Conservation (phyloP, 2,888 invertebrate genomes). For the Rosalia funebris region DNA sequence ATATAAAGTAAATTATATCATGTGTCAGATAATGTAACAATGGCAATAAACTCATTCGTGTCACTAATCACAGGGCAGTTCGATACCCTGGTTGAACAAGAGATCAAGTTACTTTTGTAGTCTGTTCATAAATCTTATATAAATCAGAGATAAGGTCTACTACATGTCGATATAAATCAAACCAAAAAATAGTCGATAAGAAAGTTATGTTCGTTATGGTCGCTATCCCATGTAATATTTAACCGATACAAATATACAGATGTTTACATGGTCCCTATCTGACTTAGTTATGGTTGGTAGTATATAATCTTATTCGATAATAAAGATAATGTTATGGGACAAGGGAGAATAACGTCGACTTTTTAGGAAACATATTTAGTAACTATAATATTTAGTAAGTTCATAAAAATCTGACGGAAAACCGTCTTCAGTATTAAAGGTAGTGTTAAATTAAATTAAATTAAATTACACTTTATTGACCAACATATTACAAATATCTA, state of each 20-base stretch:
- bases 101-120: constrained; percentile 11
- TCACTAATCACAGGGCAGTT: constrained; percentile 5
- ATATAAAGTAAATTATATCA: not conserved
- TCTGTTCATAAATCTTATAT: constrained; percentile 18
- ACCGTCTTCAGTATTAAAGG: no score
- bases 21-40: constrained; percentile 15
- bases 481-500: no score
- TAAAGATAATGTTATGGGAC: no score
- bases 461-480: no score
- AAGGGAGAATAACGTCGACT: no score
- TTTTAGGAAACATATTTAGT: no score
- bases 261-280: constrained; percentile 12
- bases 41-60: constrained; percentile 7
- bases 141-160: constrained; percentile 17
- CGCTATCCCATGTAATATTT: no score
- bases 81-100: constrained; percentile 8
- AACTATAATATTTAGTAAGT: no score
- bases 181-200: constrained; percentile 29
- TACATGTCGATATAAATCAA: constrained; percentile 28
- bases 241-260: constrained; percentile 26
- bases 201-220: constrained; percentile 25
- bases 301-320: no score
- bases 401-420: no score
- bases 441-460: no score
- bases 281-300: no score